These are phyloP conservation scores for Otus scops DNA, from an alignment of 2,797 vertebrate species.

Conservation along the genomic window DNA sequence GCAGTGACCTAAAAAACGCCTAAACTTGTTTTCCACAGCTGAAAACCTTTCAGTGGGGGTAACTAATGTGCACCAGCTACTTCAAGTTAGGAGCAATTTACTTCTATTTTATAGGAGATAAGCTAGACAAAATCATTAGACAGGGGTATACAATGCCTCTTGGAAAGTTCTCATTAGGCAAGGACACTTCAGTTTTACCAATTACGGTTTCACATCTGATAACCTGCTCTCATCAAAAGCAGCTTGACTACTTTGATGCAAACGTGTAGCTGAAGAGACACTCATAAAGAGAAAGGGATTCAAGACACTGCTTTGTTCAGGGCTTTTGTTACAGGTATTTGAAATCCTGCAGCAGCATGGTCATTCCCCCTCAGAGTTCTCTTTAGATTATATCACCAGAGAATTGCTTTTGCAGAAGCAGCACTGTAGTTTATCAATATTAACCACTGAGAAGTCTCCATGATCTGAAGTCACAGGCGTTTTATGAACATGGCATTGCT, in stretches of 20 bases:
- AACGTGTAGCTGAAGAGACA: background rate
- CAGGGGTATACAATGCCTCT: background rate
- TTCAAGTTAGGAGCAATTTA: background rate
- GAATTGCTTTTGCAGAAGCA: background rate
- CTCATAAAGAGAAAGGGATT: background rate
- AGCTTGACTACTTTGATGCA: background rate
- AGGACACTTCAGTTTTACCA: background rate
- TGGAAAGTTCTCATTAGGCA: background rate
- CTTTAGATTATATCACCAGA: background rate
- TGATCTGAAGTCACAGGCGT: background rate
- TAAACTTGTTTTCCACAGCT: background rate
- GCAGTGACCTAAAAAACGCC: background rate
- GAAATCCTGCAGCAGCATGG: background rate
- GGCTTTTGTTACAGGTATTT: background rate
- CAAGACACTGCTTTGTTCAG: background rate
- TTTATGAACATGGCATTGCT: background rate
- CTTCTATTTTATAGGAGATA: background rate
- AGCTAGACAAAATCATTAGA: background rate
- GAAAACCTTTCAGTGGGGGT: background rate
- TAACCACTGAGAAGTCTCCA: background rate
- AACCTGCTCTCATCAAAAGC: constrained; percentile 3
- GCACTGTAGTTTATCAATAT: background rate
- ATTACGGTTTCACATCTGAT: background rate
- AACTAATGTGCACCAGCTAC: background rate
- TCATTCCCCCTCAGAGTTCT: background rate